A percentile compares a stretch with the other conserved stretches of the same genome.
phyloP scores from a whole-genome alignment of 2,797 vertebrate genomes.

The Microcaecilia unicolor region DNA sequence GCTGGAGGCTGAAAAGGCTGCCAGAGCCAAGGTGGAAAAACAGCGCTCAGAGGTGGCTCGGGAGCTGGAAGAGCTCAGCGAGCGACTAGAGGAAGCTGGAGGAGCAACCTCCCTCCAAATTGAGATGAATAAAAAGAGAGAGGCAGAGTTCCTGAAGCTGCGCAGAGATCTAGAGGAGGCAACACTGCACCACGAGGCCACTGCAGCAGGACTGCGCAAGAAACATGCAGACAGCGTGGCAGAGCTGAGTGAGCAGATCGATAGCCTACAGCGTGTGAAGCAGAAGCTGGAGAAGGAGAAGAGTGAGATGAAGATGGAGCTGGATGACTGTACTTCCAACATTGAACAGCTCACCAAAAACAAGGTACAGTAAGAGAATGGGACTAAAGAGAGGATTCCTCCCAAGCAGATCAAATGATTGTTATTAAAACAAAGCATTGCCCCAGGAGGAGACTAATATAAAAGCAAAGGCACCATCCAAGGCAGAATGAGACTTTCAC shows the following conservation, averaged over 20 bases:
- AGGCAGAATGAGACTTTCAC: too few species aligned
- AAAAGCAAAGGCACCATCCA: too few species aligned
- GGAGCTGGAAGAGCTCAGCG: constrained; percentile 85
- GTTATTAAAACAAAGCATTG: too few species aligned
- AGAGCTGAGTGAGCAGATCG: constrained; percentile 81
- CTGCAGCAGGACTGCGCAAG: constrained; percentile 63
- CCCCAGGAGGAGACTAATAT: too few species aligned
- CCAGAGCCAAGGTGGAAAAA: constrained; percentile 80
- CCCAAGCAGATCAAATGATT: too few species aligned
- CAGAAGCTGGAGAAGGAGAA: constrained; percentile 92
- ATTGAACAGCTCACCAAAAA: constrained; percentile 79
- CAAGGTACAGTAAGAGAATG: constrained; percentile 81
- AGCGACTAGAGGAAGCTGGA: constrained; percentile 81
- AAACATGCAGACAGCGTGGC: constrained; percentile 74
- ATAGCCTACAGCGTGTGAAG: constrained; percentile 80
- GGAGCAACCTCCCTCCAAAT: constrained; percentile 74
- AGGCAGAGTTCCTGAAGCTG: constrained; percentile 73
- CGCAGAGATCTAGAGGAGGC: constrained; percentile 82
- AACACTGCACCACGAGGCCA: constrained; percentile 76
- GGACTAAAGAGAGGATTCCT: too few species aligned
- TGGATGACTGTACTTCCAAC: constrained; percentile 72
- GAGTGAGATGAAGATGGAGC: constrained; percentile 83
- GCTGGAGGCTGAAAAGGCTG: constrained; percentile 77
- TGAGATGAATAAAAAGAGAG: constrained; percentile 82
- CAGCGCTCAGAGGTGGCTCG: constrained; percentile 70